These are phyloP conservation scores for Teleogryllus oceanicus DNA, from an alignment of 2,888 invertebrate genomes.

Conservation along the genomic window DNA sequence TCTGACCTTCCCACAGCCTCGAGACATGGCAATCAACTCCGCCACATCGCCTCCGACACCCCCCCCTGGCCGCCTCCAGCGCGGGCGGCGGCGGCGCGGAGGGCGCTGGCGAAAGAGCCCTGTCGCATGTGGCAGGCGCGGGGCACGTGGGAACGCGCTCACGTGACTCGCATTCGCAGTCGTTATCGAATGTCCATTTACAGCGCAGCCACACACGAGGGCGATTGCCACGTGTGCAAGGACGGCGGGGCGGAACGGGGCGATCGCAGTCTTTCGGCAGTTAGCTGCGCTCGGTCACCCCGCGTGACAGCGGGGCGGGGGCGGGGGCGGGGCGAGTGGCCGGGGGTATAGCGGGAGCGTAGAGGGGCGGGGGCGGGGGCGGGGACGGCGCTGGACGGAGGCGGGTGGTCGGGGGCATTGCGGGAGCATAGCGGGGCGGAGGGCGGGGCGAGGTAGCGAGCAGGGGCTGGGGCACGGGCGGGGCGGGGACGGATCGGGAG, in stretches of 20 bases:
- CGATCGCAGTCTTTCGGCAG: no score
- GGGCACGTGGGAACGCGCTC: background rate
- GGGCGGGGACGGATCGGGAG: no score
- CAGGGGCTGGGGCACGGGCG: no score
- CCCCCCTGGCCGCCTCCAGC: background rate
- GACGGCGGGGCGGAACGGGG: no score
- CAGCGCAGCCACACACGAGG: background rate
- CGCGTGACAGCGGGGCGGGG: background rate
- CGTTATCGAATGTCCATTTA: constrained; percentile 9
- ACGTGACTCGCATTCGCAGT: background rate
- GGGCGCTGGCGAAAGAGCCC: background rate
- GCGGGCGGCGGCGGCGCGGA: background rate
- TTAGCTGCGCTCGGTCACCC: background rate
- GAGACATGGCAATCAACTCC: background rate
- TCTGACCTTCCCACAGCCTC: background rate
- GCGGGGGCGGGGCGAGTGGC: background rate
- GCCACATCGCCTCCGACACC: background rate
- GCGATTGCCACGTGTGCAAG: background rate
- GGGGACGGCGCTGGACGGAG: no score
- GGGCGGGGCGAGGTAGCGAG: no score
- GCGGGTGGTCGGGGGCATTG: no score
- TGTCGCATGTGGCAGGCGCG: no score
- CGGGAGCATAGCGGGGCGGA: no score
- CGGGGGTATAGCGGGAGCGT: no score
- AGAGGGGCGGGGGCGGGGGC: no score